These are phyloP conservation scores for Nephila pilipes DNA, from an alignment of 1,140 invertebrate species.

Conservation along the genomic window DNA sequence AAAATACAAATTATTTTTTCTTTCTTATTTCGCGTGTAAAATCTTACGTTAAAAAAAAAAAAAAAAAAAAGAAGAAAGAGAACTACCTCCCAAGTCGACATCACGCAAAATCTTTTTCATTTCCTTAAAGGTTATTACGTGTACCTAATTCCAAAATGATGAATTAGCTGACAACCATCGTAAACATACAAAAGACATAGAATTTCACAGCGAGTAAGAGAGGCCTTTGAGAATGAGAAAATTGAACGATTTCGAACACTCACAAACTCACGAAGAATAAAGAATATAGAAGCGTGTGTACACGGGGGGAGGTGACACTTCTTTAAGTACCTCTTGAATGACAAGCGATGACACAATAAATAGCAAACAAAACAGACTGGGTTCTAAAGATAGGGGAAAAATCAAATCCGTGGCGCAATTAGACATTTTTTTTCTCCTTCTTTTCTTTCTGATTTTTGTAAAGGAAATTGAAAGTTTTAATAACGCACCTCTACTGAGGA, in stretches of 20 bases:
- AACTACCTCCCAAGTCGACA: constrained; percentile 46
- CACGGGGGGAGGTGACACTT: neutral
- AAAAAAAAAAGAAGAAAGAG: neutral
- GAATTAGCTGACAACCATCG: constrained; percentile 65
- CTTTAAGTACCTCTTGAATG: neutral
- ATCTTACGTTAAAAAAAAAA: neutral
- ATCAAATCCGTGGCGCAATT: constrained; percentile 39
- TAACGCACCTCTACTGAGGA: too few species aligned
- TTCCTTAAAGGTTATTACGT: neutral
- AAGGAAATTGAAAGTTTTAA: too few species aligned
- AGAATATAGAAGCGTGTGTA: neutral
- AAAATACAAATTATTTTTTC: neutral
- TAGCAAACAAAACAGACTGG: neutral
- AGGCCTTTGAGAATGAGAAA: constrained; percentile 48
- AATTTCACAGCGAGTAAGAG: constrained; percentile 62
- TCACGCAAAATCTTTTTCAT: constrained; percentile 16
- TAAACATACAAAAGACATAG: constrained; percentile 66
- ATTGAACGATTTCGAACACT: constrained; percentile 33
- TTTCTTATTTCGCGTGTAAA: neutral
- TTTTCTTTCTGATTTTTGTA: too few species aligned
- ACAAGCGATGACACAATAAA: constrained; percentile 56
- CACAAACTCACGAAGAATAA: neutral
- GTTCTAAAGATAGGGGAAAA: neutral
- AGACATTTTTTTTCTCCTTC: neutral
- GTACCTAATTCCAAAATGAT: constrained; percentile 58